phyloP scores from a whole-genome alignment of 2,113 vertebrate genomes.

The Progne subis region DNA sequence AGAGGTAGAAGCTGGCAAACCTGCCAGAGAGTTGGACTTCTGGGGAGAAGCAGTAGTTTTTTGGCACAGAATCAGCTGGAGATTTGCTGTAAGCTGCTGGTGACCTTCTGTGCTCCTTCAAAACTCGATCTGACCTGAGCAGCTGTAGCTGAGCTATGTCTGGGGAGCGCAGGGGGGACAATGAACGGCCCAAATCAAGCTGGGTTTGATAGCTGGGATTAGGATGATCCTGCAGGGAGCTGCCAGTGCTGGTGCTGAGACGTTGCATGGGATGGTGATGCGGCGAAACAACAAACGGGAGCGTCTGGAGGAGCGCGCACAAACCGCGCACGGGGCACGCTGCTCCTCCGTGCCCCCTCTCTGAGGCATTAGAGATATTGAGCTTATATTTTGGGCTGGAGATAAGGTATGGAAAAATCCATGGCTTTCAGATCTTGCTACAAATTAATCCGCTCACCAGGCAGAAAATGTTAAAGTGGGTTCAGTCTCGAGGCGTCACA shows the following conservation, averaged over 20 bases:
- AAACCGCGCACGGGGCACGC: not conserved
- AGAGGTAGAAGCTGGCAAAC: not conserved
- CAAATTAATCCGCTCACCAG: not conserved
- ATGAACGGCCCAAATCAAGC: not conserved
- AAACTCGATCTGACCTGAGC: not conserved
- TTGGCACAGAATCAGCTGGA: not conserved
- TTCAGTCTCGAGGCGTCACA: accelerated
- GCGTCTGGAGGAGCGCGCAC: not conserved
- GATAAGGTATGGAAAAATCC: not conserved
- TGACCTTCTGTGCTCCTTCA: not conserved
- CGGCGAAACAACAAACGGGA: accelerated
- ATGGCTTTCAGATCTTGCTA: not conserved
- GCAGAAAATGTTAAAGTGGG: not conserved
- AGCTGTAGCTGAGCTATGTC: not conserved
- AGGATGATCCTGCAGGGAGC: not conserved
- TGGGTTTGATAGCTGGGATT: not conserved
- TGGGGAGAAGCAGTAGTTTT: not conserved
- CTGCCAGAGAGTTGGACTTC: not conserved
- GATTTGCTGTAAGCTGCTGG: not conserved
- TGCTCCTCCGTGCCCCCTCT: not conserved
- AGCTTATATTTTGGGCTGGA: not conserved
- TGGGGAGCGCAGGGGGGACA: accelerated
- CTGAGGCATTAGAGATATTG: not conserved
- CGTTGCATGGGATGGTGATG: not conserved
- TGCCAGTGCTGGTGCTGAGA: not conserved